Evolutionary conservation across 2,888 invertebrate genomes (phyloP), one percentile per base, ranked within the genome.

Genomic region (Andricus curvator): DNA sequence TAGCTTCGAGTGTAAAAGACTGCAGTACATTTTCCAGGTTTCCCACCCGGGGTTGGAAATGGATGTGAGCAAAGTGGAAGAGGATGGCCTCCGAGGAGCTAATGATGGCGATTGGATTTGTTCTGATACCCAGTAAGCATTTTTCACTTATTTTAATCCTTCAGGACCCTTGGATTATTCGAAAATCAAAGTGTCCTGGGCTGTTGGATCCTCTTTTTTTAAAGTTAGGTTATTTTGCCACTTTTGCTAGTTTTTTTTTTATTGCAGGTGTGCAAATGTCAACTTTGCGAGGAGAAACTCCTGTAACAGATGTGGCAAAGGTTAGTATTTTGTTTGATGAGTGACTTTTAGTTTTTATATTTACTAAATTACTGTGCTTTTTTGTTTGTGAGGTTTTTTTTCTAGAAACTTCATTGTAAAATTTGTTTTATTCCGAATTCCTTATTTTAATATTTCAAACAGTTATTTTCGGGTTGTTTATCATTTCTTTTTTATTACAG

Each of bases 221-320:
- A 20, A 22, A 56, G 60, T 29, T 74, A n/a, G 25, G 33, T 22
- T 37, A 66, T 66, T 66, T 17, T 70, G 74, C 51, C 37, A 64
- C 60, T 56, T 65, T 29, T n/a, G 4, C 37, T 74, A 44, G 4
- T 44, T 48, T 25, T 77, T 84, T 79, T 79, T 78, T 81, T 81
- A 20, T 90, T 90, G 8, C 84, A 93, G 96, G 90, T 99, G 99
- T 94, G 97, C 96, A 86, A 99, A 99, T 94, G 95, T 98, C 79
- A 99, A 99, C 94, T 99, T 99, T 94, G 97, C 98, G 48, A 95
- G 98, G 84, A 94, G 99, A 88, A 95, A 94, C 88, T 96, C 96
- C 88, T 99, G 99, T 93, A 98, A 99, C 94, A 96, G 98, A 88
- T 99, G 99, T 94, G 96, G 96, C 87, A 97, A 96, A 94, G 96